Percentiles rank a stretch among this genome's conserved stretches.
These are phyloP conservation scores for Leptinotarsa haldemani DNA, from an alignment of 2,888 invertebrate species.

Conservation along the genomic window DNA sequence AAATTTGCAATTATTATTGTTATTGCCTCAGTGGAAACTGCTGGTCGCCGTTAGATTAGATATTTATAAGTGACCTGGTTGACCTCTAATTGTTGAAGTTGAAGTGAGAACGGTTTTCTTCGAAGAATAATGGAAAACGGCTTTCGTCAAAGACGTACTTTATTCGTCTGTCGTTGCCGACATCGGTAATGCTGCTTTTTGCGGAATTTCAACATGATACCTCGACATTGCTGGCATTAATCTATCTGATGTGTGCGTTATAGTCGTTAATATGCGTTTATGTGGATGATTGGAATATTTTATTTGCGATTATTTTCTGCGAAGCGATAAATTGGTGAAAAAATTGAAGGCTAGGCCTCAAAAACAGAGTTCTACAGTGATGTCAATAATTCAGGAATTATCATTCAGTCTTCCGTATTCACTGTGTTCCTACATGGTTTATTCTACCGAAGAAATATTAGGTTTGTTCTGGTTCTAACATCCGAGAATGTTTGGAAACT, in stretches of 20 bases:
- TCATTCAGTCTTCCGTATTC: too few relatives aligned
- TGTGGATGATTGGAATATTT: too few relatives aligned
- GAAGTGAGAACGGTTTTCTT: conserved; percentile 32
- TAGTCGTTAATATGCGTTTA: too few relatives aligned
- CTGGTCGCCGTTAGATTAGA: conserved; percentile 37
- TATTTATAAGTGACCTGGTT: conserved; percentile 36
- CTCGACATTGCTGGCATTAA: neutral
- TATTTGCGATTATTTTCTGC: too few relatives aligned
- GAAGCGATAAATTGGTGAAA: too few relatives aligned
- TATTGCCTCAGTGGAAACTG: conserved; percentile 19
- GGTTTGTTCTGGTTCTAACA: too few relatives aligned
- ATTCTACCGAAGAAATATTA: too few relatives aligned
- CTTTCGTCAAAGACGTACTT: neutral
- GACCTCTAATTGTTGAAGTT: conserved; percentile 41
- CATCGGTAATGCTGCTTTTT: conserved; percentile 18
- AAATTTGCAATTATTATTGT: conserved; percentile 23
- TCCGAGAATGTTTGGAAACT: too few relatives aligned
- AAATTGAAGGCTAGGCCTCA: too few relatives aligned
- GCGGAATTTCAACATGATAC: neutral
- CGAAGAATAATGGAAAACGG: conserved; percentile 31
- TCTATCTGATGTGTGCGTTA: neutral
- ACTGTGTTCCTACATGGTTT: too few relatives aligned
- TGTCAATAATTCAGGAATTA: too few relatives aligned
- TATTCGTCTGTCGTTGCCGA: conserved; percentile 17
- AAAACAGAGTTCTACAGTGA: too few relatives aligned